These are phyloP conservation scores for Sycophila texana DNA, from an alignment of 2,888 invertebrate genomes.

Conservation along the genomic window DNA sequence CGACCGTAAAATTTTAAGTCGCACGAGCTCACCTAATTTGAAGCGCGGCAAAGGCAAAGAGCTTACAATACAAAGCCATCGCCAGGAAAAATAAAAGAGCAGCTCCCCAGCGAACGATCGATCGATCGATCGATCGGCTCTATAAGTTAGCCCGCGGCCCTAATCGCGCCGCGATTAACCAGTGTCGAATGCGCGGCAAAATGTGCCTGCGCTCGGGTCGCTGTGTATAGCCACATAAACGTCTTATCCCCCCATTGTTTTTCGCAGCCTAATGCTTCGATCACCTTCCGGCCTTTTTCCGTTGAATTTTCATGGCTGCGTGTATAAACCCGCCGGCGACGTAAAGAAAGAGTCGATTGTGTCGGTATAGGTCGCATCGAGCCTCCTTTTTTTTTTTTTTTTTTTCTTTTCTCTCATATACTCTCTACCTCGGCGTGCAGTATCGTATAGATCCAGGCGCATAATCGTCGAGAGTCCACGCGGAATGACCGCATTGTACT, in stretches of 20 bases:
- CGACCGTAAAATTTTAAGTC: too few relatives aligned
- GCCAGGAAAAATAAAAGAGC: constrained; percentile 32
- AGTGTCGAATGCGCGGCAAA: constrained; percentile 41
- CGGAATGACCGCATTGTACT: too few relatives aligned
- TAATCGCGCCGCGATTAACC: constrained; percentile 51
- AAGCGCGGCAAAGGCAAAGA: too few relatives aligned
- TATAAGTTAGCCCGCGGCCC: constrained; percentile 36
- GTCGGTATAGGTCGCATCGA: not conserved
- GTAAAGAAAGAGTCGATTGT: constrained; percentile 19
- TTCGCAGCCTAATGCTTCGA: constrained; percentile 45
- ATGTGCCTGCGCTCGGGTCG: constrained; percentile 27
- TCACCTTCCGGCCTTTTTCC: constrained; percentile 40
- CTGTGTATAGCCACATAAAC: constrained; percentile 16
- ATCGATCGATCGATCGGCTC: constrained; percentile 22
- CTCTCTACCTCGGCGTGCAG: too few relatives aligned
- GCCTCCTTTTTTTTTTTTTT: too few relatives aligned
- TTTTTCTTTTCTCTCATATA: too few relatives aligned
- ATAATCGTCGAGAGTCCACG: too few relatives aligned
- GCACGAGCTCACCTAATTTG: too few relatives aligned
- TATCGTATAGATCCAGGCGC: too few relatives aligned
- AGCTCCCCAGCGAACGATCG: constrained; percentile 30
- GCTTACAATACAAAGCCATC: too few relatives aligned
- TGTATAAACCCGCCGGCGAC: not conserved
- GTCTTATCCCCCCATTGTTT: constrained; percentile 40
- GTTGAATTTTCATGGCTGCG: constrained; percentile 39